Evolutionary conservation across 2,888 invertebrate genomes (phyloP), one percentile per base, ranked within the genome.

Genomic region (Erebia epiphron): DNA sequence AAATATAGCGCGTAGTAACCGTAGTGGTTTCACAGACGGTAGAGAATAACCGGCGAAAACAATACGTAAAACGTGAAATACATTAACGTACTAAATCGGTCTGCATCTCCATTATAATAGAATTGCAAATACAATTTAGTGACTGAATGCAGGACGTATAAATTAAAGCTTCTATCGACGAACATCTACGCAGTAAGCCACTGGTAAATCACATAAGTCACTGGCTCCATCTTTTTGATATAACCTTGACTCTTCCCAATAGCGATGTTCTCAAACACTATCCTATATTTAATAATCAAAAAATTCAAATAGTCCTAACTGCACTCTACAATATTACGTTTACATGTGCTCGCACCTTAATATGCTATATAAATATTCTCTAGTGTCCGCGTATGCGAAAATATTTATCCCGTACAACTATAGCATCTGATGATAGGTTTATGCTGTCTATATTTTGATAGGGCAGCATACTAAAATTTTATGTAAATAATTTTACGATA

Each of bases 1-100:
- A 76, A 80, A 82, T 82, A 83, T 81, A 83, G 83, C 70, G 57
- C 56, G 13, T 21, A 13, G 3, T 57, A 57, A 57, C 60, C 71
- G 66, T 68, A 62, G 14, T 49, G 13, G 49, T 62, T 13, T 62
- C 49, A 49, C 21, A 49, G 21, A 49, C 49, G 21, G 62, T 41
- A 57, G 26, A 57, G 14, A 57, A 26, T 26, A 13, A 26, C 18
- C 43, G 4, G 43, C 3, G 43, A 61, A 26, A 21, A 57, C 56
- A 57, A 57, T 26, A 57, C 13, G 26, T 13, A 57, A 57, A 57
- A 57, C 26, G 56, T 56, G 56, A 11, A 18, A 21, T 21, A 56
- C 56, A 56, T 56, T 21, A 56, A 21, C 56, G 26, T 7, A 26
- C 11, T 13, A 57, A 57, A 57, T 57, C 21, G 13, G 18, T 54